These are phyloP conservation scores for Cosmia pyralina DNA, from an alignment of 2,888 invertebrate genomes.

Conservation along the genomic window DNA sequence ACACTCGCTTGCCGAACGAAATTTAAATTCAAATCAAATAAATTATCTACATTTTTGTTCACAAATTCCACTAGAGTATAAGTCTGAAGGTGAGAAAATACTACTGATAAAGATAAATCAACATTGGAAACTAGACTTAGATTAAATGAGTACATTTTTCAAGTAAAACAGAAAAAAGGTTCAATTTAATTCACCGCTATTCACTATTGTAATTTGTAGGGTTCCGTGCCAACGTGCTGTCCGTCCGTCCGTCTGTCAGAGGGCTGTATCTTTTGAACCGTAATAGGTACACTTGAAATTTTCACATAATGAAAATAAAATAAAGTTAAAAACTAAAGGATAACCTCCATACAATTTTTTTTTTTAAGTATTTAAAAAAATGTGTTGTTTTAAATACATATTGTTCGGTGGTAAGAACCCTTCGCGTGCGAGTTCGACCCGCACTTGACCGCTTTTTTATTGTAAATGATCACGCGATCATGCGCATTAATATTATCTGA, in stretches of 20 bases:
- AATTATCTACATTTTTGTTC: conserved; percentile 46
- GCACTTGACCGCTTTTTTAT: conserved; percentile 20
- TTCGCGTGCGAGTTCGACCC: no score
- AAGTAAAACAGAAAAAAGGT: conserved; percentile 45
- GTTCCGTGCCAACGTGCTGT: neutral
- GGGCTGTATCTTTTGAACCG: neutral
- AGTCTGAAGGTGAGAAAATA: conserved; percentile 35
- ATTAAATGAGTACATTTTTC: conserved; percentile 59
- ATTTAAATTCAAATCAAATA: conserved; percentile 56
- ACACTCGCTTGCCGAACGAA: conserved; percentile 19
- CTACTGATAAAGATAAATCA: conserved; percentile 48
- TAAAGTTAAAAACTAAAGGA: neutral
- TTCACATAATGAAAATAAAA: neutral
- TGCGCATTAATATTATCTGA: conserved; percentile 24
- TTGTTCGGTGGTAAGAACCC: neutral
- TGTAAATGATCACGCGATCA: conserved; percentile 47
- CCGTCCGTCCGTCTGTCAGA: neutral
- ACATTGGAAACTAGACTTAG: conserved; percentile 39
- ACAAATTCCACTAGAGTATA: conserved; percentile 14
- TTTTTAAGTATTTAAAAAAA: no score
- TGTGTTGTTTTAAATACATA: no score
- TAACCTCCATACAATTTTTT: no score
- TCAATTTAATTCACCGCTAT: conserved; percentile 39
- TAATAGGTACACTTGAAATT: neutral
- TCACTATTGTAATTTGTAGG: conserved; percentile 15